phyloP scores from a whole-genome alignment of 2,888 invertebrate species.

The Amphiduros pacificus region DNA sequence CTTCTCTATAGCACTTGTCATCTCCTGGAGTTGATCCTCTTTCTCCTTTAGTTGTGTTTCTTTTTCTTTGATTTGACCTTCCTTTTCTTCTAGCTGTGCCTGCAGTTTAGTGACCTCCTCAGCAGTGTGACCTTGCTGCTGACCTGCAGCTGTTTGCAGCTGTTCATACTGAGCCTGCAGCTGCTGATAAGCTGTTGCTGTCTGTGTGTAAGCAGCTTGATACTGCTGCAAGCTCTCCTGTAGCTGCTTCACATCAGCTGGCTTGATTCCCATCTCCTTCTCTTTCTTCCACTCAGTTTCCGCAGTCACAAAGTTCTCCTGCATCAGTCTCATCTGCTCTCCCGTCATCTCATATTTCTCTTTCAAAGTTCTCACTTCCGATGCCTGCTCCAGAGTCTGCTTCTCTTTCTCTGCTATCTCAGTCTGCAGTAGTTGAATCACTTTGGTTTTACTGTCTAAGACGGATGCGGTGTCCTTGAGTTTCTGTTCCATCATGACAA shows the following conservation, averaged over 20 bases:
- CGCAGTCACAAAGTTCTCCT: slow-evolving; percentile 73
- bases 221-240: slow-evolving; percentile 40
- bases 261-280: slow-evolving; percentile 64
- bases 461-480: slow-evolving; percentile 49
- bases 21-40: neutral
- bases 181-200: slow-evolving; percentile 25
- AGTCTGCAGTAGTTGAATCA: slow-evolving; percentile 47
- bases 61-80: neutral
- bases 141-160: neutral
- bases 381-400: slow-evolving; percentile 38
- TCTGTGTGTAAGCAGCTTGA: slow-evolving; percentile 46
- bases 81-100: neutral
- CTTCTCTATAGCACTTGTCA: too few relatives aligned
- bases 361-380: slow-evolving; percentile 70
- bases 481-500: slow-evolving; percentile 51
- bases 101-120: neutral
- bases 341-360: slow-evolving; percentile 77
- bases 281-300: slow-evolving; percentile 75
- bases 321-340: slow-evolving; percentile 80
- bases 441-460: slow-evolving; percentile 48
- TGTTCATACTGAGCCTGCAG: neutral
- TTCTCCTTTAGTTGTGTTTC: neutral
- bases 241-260: slow-evolving; percentile 58
- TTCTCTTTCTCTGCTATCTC: slow-evolving; percentile 45
- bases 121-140: neutral